These are phyloP conservation scores for Mylabris sibirica DNA, from an alignment of 2,888 invertebrate genomes.

Conservation along the genomic window DNA sequence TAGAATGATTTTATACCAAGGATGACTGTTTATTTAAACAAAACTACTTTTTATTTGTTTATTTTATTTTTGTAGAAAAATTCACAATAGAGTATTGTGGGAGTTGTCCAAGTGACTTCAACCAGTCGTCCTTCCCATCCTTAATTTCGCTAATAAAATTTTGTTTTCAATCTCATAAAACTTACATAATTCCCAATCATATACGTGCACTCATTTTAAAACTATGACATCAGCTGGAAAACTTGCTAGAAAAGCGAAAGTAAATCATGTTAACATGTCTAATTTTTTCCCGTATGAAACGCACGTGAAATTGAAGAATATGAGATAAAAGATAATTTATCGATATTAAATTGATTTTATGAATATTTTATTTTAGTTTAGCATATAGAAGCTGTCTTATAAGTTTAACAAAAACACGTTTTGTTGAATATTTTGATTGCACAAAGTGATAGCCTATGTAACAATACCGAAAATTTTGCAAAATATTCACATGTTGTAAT, in stretches of 20 bases:
- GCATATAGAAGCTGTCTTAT: too few relatives aligned
- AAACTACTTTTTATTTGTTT: background rate
- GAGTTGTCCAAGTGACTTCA: background rate
- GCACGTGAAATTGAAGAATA: background rate
- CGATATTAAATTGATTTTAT: background rate
- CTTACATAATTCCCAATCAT: background rate
- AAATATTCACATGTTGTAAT: background rate
- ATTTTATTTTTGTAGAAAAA: background rate
- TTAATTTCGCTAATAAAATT: background rate
- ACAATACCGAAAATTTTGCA: background rate
- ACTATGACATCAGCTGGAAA: background rate
- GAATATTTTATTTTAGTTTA: too few relatives aligned
- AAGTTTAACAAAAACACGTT: too few relatives aligned
- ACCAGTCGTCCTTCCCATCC: conserved; percentile 4
- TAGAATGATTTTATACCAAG: background rate
- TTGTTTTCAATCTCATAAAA: background rate
- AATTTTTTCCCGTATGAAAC: too few relatives aligned
- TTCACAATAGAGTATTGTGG: conserved; percentile 1
- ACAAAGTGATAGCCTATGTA: too few relatives aligned
- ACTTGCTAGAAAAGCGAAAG: background rate
- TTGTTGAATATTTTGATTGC: too few relatives aligned
- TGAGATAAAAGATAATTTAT: background rate
- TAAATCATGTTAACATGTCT: background rate
- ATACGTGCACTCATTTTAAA: background rate
- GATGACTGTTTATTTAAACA: conserved; percentile 10